Conservation (phyloP, 2,888 invertebrate species). For the Deilephila porcellus region DNA sequence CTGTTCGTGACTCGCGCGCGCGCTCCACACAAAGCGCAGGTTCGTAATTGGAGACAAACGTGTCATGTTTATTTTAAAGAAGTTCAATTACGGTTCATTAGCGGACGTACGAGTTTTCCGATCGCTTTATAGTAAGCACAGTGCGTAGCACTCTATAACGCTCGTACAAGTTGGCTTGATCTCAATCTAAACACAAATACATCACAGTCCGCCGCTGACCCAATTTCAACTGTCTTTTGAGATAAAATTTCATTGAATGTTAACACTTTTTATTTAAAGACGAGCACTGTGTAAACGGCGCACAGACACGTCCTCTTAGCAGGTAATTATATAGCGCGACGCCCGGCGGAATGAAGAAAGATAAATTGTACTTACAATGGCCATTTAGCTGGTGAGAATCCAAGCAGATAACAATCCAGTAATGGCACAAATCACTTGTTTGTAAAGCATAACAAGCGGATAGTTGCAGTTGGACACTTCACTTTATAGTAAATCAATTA, state of each 20-base stretch:
- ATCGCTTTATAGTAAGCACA: conserved; percentile 32
- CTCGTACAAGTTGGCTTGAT: conserved; percentile 38
- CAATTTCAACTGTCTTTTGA: conserved; percentile 41
- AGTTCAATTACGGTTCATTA: conserved; percentile 26
- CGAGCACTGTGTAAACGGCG: conserved; percentile 8
- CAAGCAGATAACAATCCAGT: conserved; percentile 74
- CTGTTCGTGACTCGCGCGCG: background rate
- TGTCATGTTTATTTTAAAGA: conserved; percentile 22
- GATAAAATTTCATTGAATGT: conserved; percentile 35
- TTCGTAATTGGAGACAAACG: conserved; percentile 17
- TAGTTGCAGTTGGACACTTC: conserved; percentile 58
- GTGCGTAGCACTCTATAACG: conserved; percentile 19
- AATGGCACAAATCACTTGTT: conserved; percentile 73
- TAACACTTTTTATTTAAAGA: conserved; percentile 25
- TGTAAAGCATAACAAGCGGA: conserved; percentile 63
- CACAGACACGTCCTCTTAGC: conserved; percentile 6
- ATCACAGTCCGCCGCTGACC: conserved; percentile 44
- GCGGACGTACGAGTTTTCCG: conserved; percentile 13
- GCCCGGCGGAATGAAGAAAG: conserved; percentile 3
- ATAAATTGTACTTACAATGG: conserved; percentile 65
- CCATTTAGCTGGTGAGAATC: conserved; percentile 71
- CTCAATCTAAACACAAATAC: conserved; percentile 44
- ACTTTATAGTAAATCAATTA: conserved; percentile 62
- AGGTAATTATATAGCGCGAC: conserved; percentile 11
- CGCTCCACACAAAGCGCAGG: background rate